Percentiles rank a stretch among this genome's conserved stretches.
These are phyloP conservation scores for Dromas ardeola DNA, from an alignment of 2,113 vertebrate species.

Conservation along the genomic window DNA sequence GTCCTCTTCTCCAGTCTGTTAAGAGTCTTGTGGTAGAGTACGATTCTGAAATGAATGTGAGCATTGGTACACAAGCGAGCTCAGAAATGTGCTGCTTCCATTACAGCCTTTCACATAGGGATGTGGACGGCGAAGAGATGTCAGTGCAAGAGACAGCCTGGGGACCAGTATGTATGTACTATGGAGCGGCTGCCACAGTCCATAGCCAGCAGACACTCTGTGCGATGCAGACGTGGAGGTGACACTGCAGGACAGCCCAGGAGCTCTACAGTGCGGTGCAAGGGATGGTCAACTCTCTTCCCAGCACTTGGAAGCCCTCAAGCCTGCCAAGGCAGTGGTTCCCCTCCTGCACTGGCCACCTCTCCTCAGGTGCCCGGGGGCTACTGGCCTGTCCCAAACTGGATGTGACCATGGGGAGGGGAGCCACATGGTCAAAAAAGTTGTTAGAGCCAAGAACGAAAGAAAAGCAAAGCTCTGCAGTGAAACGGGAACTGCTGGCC, in stretches of 20 bases:
- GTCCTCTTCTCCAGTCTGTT: background rate
- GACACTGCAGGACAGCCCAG: background rate
- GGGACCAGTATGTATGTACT: background rate
- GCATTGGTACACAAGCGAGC: background rate
- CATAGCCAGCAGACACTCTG: background rate
- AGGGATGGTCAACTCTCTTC: background rate
- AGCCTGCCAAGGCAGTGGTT: background rate
- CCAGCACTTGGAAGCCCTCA: background rate
- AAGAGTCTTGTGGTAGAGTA: background rate
- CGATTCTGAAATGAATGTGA: background rate
- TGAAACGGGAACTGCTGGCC: background rate
- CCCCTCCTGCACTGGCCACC: background rate
- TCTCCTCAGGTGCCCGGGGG: background rate
- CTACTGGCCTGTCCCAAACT: background rate
- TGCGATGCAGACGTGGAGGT: background rate
- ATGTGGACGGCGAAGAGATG: background rate
- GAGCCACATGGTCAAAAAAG: background rate
- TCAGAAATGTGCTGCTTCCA: background rate
- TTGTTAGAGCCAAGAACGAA: background rate
- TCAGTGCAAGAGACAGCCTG: background rate
- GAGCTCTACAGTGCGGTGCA: background rate
- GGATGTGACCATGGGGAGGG: background rate
- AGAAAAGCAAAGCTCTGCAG: background rate
- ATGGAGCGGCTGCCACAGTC: background rate
- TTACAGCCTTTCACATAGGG: rapidly evolving